These are phyloP conservation scores for Drosophila bipectinata DNA, from an alignment of 1,140 invertebrate genomes.

Conservation along the genomic window DNA sequence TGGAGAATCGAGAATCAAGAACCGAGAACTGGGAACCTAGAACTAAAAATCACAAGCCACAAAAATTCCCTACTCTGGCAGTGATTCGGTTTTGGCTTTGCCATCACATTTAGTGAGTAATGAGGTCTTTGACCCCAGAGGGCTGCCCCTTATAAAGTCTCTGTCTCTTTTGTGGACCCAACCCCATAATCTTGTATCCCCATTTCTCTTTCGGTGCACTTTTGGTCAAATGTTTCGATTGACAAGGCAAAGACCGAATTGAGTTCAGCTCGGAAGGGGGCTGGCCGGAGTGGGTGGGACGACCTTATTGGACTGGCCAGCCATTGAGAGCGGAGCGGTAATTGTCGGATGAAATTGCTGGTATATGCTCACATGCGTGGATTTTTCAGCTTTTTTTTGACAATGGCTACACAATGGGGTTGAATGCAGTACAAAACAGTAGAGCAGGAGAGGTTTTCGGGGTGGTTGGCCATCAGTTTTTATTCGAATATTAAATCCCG, in stretches of 20 bases:
- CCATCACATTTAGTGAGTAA: conserved; percentile 54
- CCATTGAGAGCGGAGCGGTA: conserved; percentile 48
- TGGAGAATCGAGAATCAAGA: neutral
- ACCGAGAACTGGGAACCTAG: neutral
- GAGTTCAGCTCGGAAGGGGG: no score
- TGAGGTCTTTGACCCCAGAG: conserved; percentile 66
- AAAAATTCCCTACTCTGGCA: conserved; percentile 49
- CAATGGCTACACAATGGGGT: conserved; percentile 39
- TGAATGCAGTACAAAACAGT: neutral
- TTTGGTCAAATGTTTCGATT: conserved; percentile 58
- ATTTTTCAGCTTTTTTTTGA: conserved; percentile 39
- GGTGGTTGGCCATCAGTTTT: neutral
- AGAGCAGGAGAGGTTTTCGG: neutral
- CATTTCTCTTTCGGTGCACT: conserved; percentile 8
- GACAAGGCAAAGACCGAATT: conserved; percentile 48
- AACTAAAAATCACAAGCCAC: conserved; percentile 64
- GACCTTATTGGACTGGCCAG: conserved; percentile 29
- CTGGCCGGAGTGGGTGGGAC: conserved; percentile 26
- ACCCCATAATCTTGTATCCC: conserved; percentile 29
- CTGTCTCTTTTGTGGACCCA: neutral
- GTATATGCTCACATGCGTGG: conserved; percentile 66
- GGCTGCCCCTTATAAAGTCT: neutral
- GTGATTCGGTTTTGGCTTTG: conserved; percentile 32
- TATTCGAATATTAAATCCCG: no score
- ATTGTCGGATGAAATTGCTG: conserved; percentile 48